These are phyloP conservation scores for Julus scandinavius DNA, from an alignment of 2,888 invertebrate species.

Conservation along the genomic window DNA sequence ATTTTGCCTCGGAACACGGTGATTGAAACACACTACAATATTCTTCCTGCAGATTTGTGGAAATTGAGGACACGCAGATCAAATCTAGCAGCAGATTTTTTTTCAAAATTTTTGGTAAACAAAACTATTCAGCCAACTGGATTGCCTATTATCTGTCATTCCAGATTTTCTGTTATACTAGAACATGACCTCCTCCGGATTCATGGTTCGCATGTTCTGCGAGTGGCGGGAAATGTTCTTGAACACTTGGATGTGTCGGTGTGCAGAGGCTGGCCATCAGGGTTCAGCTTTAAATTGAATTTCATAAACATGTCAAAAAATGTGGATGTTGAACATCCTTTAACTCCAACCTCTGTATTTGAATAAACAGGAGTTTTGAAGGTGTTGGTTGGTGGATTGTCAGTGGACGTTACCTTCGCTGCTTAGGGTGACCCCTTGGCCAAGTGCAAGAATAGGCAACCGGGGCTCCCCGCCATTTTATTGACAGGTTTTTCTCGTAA, in stretches of 20 bases:
- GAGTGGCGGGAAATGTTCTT: too few species aligned
- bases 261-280: too few species aligned
- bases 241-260: too few species aligned
- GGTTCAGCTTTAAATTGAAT: background rate
- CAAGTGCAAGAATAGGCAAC: background rate
- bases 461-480: constrained; percentile 1
- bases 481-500: constrained; percentile 18
- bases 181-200: too few species aligned
- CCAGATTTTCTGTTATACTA: too few species aligned
- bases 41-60: background rate
- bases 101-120: too few species aligned
- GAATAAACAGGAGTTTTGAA: background rate
- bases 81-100: too few species aligned
- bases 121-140: too few species aligned
- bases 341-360: too few species aligned
- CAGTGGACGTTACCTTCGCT: background rate
- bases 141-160: too few species aligned
- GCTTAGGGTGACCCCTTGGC: background rate
- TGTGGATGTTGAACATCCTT: background rate
- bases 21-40: background rate
- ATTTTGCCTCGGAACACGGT: background rate
- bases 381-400: background rate
- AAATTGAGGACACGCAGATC: background rate
- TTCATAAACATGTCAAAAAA: background rate
- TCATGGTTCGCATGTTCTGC: too few species aligned